Evolutionary conservation across 2,888 invertebrate genomes (phyloP).

Genomic region (Eubasilissa splendida): DNA sequence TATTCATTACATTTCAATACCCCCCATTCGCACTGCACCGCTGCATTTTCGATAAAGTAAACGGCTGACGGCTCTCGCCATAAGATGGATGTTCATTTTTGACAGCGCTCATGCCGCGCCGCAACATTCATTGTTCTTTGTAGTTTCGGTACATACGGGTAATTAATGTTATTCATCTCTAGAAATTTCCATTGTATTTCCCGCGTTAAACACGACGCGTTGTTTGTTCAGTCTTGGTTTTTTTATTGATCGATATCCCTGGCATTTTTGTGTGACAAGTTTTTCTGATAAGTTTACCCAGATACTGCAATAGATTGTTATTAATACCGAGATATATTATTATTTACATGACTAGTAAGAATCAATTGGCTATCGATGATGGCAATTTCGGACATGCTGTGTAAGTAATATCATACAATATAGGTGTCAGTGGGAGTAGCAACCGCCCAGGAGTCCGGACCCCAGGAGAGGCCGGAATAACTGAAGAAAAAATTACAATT

Average conservation of each 20-base stretch:
- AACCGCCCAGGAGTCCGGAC: too few species aligned
- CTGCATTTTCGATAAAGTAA: constrained; percentile 23
- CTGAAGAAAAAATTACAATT: too few species aligned
- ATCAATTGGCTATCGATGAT: too few species aligned
- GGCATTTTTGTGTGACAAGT: not conserved
- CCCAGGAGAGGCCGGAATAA: too few species aligned
- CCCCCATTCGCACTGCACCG: constrained; percentile 17
- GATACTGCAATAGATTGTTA: too few species aligned
- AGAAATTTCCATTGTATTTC: constrained; percentile 35
- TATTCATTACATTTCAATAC: constrained; percentile 18
- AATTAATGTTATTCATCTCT: constrained; percentile 36
- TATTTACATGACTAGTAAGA: too few species aligned
- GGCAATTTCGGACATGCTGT: too few species aligned
- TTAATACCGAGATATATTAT: too few species aligned
- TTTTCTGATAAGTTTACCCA: too few species aligned
- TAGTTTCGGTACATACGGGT: not conserved
- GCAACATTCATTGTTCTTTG: constrained; percentile 24
- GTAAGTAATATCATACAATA: too few species aligned
- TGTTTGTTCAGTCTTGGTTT: constrained; percentile 3
- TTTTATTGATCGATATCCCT: not conserved
- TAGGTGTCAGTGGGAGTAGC: too few species aligned
- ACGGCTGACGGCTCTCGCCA: not conserved
- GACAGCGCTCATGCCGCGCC: constrained; percentile 29
- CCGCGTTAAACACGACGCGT: constrained; percentile 14
- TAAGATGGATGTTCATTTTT: constrained; percentile 18